These are phyloP conservation scores for Aleiodes leptofemur DNA, from an alignment of 2,888 invertebrate genomes.

Conservation along the genomic window DNA sequence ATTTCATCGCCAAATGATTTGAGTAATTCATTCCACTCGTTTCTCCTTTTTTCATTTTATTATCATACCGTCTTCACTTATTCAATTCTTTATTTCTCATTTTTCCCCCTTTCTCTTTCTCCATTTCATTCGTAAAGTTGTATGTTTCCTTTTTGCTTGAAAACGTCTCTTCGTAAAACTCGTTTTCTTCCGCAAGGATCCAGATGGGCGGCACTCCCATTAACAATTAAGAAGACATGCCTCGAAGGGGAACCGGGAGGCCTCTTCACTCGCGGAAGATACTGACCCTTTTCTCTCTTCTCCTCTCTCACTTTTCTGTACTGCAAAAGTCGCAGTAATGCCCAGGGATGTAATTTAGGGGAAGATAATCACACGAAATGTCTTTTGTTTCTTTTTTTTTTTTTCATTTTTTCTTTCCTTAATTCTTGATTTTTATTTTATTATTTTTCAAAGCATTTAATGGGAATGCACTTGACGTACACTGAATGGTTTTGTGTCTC, in stretches of 20 bases:
- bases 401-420: not conserved
- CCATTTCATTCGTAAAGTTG: constrained; percentile 12
- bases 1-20: constrained; percentile 31
- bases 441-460: not conserved
- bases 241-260: constrained; percentile 23
- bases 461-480: not conserved
- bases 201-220: constrained; percentile 60
- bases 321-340: constrained; percentile 28
- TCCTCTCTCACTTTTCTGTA: constrained; percentile 3
- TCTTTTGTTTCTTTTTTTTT: not conserved
- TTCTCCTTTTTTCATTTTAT: not conserved
- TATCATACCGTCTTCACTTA: constrained; percentile 34
- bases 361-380: constrained; percentile 41
- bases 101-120: constrained; percentile 13
- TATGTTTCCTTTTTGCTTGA: constrained; percentile 40
- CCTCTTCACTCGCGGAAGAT: constrained; percentile 24
- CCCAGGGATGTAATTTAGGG: constrained; percentile 36
- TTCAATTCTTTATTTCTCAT: constrained; percentile 34
- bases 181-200: constrained; percentile 50
- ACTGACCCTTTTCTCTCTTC: not conserved
- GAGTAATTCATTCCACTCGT: constrained; percentile 18
- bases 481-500: constrained; percentile 20
- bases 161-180: constrained; percentile 50
- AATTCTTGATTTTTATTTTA: constrained; percentile 15
- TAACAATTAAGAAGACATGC: constrained; percentile 64